Evolutionary conservation across 2,888 invertebrate genomes (phyloP), one percentile per base, ranked within the genome.

Genomic region (Venusia cambrica): DNA sequence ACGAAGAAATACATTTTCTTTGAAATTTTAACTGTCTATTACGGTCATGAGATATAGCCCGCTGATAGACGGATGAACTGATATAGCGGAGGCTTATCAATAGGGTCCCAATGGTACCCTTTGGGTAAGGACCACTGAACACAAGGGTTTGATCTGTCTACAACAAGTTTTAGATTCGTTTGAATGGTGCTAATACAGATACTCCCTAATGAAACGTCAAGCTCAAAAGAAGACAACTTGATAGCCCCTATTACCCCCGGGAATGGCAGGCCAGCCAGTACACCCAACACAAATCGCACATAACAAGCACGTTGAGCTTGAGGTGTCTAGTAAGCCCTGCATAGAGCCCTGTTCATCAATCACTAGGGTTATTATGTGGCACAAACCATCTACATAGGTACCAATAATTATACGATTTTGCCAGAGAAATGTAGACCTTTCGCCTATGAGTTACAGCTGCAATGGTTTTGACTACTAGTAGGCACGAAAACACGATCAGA

Each of bases 281-380:
- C 28, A 27, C 26, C 44, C 43, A 37, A 39, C 38, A 44, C 44
- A 49, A 47, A 44, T 46, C 37, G 41, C 20, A 37, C 35, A 33
- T 46, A 52, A 44, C 48, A 52, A 45, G 45, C 48, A 39, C 32
- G 32, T 34, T 46, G 45, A 46, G 44, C 45, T 35, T 25, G 34
- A 48, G 46, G 45, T 45, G 53, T 54, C 55, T 54, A 41, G 46
- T 49, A 48, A 45, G 51, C 42, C 50, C 48, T 36, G 48, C 48
- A 48, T 32, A 35, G 21, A 45, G 32, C 38, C 32, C 9, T 46
- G 51, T 66, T 73, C 73, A 74, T 74, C 73, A 75, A 75, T 74
- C 75, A 75, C 57, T 43, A 47, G 48, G 49, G 61, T 70, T 70
- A 72, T 73, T 66, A 66, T 61, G 68, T 54, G 61, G 62, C 62